Evolutionary conservation across 1,140 invertebrate genomes (phyloP), one percentile per base, ranked within the genome.

Genomic region (Scaptomyza montana): DNA sequence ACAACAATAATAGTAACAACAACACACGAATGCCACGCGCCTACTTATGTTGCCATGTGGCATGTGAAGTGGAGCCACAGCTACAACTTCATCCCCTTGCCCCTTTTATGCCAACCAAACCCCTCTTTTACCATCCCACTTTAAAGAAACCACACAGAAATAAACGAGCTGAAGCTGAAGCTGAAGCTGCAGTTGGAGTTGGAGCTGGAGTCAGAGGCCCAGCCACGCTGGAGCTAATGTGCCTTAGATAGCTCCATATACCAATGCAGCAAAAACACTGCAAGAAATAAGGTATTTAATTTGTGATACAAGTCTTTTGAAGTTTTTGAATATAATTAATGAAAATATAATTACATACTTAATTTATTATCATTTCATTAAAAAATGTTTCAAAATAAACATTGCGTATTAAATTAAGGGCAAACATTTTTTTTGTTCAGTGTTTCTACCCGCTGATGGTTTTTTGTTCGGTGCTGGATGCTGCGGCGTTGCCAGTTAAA

Each of bases 11-110:
- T 80, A 85, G 77, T 86, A 80, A 86, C 81, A 86, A 81, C 84
- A 87, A 85, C 86, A 90, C 86, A 90, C 87, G 87, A 90, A 82
- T 89, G 87, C 87, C 87, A 90, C 87, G 87, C 87, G 87, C 87
- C 87, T 90, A 87, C 87, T 90, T 90, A 90, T 89, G 84, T 80
- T 84, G 84, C 85, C 79, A 85, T 89, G 85, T 89, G 84, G 84
- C 84, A 89, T 89, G 80, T 89, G 85, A 84, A 89, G 85, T 89
- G 85, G 56, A 80, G 78, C 84, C 54, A 53, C 71, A 63, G 25
- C 77, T 65, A 61, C 69, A 67, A 71, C 78, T 4, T 6, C 4
- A 33, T 12, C 47, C 7, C 25, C 33, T 43, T 47, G 21, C 57
- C 5, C 13, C 21, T 25, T 30, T 13, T 0, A 12, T 13, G 2